Conservation (phyloP, 1,140 invertebrate species). For the Homarus americanus region DNA sequence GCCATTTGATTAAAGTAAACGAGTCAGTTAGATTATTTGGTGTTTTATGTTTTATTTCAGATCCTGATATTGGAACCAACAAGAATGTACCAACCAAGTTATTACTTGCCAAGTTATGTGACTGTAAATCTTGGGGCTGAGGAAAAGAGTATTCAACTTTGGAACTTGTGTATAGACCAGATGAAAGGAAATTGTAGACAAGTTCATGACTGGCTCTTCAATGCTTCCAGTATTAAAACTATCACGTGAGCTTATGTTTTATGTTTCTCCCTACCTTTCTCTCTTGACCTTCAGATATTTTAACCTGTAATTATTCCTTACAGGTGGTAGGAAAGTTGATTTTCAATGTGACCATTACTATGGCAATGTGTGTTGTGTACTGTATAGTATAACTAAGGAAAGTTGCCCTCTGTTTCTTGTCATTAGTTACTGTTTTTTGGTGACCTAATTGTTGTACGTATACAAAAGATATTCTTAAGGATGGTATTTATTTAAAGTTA, state of each 20-base stretch:
- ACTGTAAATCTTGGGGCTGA: constrained; percentile 96
- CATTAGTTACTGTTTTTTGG: no score
- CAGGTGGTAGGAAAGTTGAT: no score
- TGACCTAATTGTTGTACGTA: no score
- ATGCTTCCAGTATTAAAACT: constrained; percentile 93
- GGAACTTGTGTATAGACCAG: constrained; percentile 89
- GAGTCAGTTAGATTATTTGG: constrained; percentile 84
- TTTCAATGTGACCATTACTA: no score
- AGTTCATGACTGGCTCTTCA: constrained; percentile 96
- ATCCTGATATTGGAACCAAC: constrained; percentile 94
- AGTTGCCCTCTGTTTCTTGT: no score
- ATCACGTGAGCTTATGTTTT: constrained; percentile 82
- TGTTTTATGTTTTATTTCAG: constrained; percentile 78
- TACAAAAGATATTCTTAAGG: no score
- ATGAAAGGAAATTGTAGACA: constrained; percentile 83
- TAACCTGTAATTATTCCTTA: no score
- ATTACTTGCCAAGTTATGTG: constrained; percentile 96
- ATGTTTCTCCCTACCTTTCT: neutral
- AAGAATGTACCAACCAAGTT: constrained; percentile 95
- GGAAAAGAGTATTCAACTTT: constrained; percentile 92
- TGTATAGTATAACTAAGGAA: no score
- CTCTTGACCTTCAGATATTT: neutral
- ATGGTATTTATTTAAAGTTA: no score
- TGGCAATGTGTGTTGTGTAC: no score
- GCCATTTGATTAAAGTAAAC: no score